These are phyloP conservation scores for Cerastis leucographa DNA, from an alignment of 2,888 invertebrate genomes.

Conservation along the genomic window DNA sequence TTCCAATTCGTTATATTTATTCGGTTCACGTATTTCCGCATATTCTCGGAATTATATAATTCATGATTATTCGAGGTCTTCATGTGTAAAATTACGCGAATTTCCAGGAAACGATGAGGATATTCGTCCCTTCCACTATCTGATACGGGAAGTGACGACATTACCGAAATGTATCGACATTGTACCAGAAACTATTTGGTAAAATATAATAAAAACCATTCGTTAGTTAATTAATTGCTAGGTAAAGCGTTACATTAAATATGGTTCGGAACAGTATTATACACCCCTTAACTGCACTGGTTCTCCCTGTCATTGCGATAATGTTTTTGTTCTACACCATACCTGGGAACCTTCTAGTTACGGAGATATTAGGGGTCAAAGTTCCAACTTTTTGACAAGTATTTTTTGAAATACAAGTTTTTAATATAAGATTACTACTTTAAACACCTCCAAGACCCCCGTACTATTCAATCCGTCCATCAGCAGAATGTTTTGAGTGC, in stretches of 20 bases:
- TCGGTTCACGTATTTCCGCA: constrained; percentile 23
- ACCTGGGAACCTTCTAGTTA: no score
- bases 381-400: no score
- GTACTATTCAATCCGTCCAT: no score
- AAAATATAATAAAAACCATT: constrained; percentile 27
- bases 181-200: constrained; percentile 34
- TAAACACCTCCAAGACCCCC: no score
- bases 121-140: constrained; percentile 78
- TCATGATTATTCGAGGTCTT: constrained; percentile 64
- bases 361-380: no score
- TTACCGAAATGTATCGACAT: constrained; percentile 51
- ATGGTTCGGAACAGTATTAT: background rate
- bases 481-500: no score
- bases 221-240: background rate
- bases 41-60: constrained; percentile 53
- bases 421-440: no score
- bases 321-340: no score
- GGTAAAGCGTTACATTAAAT: background rate
- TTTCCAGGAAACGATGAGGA: constrained; percentile 80
- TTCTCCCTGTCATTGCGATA: no score
- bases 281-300: no score
- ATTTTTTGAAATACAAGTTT: no score
- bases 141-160: constrained; percentile 78
- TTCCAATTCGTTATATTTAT: background rate
- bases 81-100: constrained; percentile 78